A percentile compares a stretch with the other conserved stretches of the same genome.
phyloP scores from a whole-genome alignment of 2,888 invertebrate species.

The Malthinus seriepunctatus region DNA sequence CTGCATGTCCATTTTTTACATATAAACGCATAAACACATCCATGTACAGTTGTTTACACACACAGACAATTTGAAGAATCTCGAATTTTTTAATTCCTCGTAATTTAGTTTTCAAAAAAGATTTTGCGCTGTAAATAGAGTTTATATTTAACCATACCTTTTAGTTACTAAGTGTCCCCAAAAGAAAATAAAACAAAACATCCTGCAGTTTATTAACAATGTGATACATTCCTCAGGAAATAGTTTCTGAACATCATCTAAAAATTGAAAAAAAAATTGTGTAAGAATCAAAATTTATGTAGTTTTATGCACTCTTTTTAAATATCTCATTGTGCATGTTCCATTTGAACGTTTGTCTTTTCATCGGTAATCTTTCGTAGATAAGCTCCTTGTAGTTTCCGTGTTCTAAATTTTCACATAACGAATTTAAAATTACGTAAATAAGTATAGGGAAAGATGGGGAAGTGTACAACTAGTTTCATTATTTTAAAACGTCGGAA shows the following conservation, averaged over 20 bases:
- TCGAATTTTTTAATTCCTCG: slow-evolving; percentile 40
- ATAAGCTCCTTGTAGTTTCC: too few relatives aligned
- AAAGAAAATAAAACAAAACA: slow-evolving; percentile 8
- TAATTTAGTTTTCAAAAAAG: slow-evolving; percentile 16
- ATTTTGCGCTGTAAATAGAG: slow-evolving; percentile 23
- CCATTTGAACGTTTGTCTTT: too few relatives aligned
- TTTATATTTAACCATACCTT: slow-evolving; percentile 16
- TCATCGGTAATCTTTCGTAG: too few relatives aligned
- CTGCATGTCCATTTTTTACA: slow-evolving; percentile 42
- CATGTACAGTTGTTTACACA: slow-evolving; percentile 39
- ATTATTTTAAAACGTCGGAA: too few relatives aligned
- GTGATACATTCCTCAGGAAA: slow-evolving; percentile 57
- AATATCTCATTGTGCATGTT: too few relatives aligned
- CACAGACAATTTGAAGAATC: slow-evolving; percentile 41
- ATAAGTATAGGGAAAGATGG: too few relatives aligned
- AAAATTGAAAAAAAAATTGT: slow-evolving; percentile 43
- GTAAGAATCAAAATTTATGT: slow-evolving; percentile 48
- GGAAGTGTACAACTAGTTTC: too few relatives aligned
- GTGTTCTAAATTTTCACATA: too few relatives aligned
- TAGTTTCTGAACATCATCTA: slow-evolving; percentile 46
- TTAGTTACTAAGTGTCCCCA: slow-evolving; percentile 27
- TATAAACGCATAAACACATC: slow-evolving; percentile 26
- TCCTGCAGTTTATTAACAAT: slow-evolving; percentile 34
- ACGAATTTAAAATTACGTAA: too few relatives aligned
- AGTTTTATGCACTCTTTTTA: slow-evolving; percentile 27